Evolutionary conservation across 2,113 vertebrate genomes (phyloP).

Genomic region (Lagenorhynchus albirostris): DNA sequence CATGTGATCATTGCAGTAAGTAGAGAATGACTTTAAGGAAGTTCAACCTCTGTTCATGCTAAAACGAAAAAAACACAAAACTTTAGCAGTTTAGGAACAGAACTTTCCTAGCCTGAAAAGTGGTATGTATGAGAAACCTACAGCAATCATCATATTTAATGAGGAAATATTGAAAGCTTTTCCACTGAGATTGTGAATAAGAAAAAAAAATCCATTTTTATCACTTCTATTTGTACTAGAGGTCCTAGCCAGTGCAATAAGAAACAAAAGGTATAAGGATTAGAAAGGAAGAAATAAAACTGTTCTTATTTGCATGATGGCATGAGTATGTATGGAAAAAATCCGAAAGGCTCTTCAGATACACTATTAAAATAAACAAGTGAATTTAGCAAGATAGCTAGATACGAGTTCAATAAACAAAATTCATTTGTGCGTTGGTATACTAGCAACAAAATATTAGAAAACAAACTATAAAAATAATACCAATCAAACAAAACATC

Average conservation of each 20-base stretch:
- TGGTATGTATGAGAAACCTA: neutral
- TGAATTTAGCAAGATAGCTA: slow-evolving; percentile 5
- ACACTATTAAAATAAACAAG: slow-evolving; percentile 12
- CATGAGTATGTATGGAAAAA: neutral
- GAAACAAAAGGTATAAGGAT: neutral
- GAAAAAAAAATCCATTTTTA: neutral
- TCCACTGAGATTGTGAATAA: neutral
- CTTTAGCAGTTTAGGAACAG: neutral
- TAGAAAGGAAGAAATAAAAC: neutral
- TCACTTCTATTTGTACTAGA: neutral
- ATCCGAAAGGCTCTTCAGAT: slow-evolving; percentile 1
- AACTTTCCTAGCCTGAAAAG: slow-evolving; percentile 9
- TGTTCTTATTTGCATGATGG: neutral
- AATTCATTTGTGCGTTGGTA: neutral
- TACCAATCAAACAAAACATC: neutral
- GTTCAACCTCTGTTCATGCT: neutral
- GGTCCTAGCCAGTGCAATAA: neutral
- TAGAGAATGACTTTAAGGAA: neutral
- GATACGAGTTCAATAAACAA: neutral
- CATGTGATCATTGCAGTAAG: neutral
- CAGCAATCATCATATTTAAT: neutral
- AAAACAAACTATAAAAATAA: slow-evolving; percentile 28
- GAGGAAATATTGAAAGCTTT: neutral
- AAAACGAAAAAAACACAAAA: neutral
- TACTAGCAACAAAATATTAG: neutral